Conservation (phyloP, 2,797 vertebrate genomes). For the Halcyon smyrnensis region DNA sequence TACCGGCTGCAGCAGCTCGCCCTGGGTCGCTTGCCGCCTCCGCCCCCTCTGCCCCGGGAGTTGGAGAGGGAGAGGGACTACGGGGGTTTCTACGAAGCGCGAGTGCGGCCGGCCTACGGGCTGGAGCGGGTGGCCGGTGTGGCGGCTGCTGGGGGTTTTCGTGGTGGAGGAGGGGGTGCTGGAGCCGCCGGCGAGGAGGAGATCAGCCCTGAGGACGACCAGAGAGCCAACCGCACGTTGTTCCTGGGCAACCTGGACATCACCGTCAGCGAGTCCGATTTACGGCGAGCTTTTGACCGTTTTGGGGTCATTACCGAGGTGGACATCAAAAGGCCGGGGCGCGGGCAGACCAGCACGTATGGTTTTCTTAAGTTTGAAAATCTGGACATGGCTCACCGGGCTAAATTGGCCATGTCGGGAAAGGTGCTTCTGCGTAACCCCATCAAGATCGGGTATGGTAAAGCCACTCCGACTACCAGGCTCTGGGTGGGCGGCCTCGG, state of each 20-base stretch:
- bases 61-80: slow-evolving; percentile 94
- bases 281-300: slow-evolving; percentile 92
- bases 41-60: slow-evolving; percentile 90
- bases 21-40: slow-evolving; percentile 91
- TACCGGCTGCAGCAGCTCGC: slow-evolving; percentile 95
- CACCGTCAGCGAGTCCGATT: slow-evolving; percentile 90
- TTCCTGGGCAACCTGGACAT: slow-evolving; percentile 98
- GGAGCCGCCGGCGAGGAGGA: slow-evolving; percentile 82
- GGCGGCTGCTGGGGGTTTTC: slow-evolving; percentile 81
- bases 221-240: slow-evolving; percentile 95
- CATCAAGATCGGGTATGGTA: slow-evolving; percentile 98
- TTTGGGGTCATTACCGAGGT: slow-evolving; percentile 97
- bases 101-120: slow-evolving; percentile 88
- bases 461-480: slow-evolving; percentile 94
- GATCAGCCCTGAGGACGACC: slow-evolving; percentile 95
- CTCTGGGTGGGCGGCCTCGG: slow-evolving; percentile 97
- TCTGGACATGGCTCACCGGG: slow-evolving; percentile 97
- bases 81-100: slow-evolving; percentile 91
- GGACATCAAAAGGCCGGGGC: slow-evolving; percentile 92
- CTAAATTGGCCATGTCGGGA: slow-evolving; percentile 96
- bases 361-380: slow-evolving; percentile 99
- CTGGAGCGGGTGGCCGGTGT: slow-evolving; percentile 84
- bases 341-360: slow-evolving; percentile 94
- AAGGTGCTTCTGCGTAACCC: slow-evolving; percentile 94
- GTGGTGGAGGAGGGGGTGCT: slow-evolving; percentile 68